A percentile compares a stretch with the other conserved stretches of the same genome.
Conservation (phyloP, 1,140 invertebrate species). For the Apis cerana region DNA sequence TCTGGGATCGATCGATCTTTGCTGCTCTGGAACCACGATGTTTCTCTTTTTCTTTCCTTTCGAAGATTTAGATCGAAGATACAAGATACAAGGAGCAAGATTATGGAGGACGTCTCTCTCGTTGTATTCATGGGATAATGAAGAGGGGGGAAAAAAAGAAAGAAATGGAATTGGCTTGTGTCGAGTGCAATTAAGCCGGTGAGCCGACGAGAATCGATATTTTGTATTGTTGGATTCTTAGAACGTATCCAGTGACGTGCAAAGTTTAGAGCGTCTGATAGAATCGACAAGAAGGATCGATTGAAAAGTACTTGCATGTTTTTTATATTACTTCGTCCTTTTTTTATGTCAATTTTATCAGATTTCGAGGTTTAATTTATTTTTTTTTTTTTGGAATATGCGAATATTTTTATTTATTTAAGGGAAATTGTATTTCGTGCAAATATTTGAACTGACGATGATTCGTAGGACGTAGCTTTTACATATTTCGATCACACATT, state of each 20-base stretch:
- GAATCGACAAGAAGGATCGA: neutral
- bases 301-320: no score
- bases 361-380: neutral
- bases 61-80: no score
- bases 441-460: neutral
- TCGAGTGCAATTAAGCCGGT: neutral
- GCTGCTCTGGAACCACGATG: no score
- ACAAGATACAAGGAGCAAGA: no score
- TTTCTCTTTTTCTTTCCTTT: no score
- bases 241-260: no score
- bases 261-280: neutral
- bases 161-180: neutral
- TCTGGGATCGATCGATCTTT: constrained; percentile 42
- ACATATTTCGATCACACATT: neutral
- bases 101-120: neutral
- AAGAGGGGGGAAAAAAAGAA: no score
- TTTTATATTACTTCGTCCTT: neutral
- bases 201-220: neutral
- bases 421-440: neutral
- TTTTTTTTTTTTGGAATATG: neutral
- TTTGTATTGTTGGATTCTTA: neutral
- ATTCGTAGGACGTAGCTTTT: neutral
- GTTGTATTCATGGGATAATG: neutral
- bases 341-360: neutral
- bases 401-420: neutral